phyloP scores from a whole-genome alignment of 2,113 vertebrate genomes.

The Sturnus vulgaris region DNA sequence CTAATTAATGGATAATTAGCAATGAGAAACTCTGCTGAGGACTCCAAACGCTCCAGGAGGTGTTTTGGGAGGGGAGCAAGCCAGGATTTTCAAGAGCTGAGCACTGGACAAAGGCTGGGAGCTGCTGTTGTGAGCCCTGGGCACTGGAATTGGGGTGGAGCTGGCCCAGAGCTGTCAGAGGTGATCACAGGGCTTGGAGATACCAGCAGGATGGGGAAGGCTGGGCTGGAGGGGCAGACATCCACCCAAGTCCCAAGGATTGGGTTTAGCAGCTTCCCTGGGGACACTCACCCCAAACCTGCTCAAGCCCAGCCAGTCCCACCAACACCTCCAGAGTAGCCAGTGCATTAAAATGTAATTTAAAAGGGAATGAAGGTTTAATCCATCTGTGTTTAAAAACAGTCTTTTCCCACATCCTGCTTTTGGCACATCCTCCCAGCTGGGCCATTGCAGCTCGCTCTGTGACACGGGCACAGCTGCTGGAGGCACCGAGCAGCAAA shows the following conservation, averaged over 20 bases:
- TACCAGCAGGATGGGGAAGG: not conserved
- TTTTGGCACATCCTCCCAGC: not conserved
- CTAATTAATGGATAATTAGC: not conserved
- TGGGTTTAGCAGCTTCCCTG: not conserved
- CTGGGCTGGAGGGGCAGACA: not conserved
- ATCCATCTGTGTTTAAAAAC: not conserved
- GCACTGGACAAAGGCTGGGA: rapidly evolving
- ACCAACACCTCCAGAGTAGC: not conserved
- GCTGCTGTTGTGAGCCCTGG: not conserved
- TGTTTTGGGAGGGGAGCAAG: not conserved
- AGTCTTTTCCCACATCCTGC: not conserved
- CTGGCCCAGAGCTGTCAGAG: not conserved
- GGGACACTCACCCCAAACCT: not conserved
- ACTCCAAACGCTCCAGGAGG: not conserved
- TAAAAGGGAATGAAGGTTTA: not conserved
- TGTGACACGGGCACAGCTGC: not conserved
- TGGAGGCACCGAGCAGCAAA: not conserved
- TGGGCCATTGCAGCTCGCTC: not conserved
- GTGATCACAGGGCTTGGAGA: not conserved
- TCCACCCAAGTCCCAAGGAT: rapidly evolving
- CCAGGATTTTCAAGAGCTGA: not conserved
- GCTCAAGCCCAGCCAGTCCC: not conserved
- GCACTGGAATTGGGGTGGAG: rapidly evolving
- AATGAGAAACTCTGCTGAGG: not conserved
- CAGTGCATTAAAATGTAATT: not conserved